Conservation (phyloP, 2,113 vertebrate genomes). For the Etheostoma spectabile region DNA sequence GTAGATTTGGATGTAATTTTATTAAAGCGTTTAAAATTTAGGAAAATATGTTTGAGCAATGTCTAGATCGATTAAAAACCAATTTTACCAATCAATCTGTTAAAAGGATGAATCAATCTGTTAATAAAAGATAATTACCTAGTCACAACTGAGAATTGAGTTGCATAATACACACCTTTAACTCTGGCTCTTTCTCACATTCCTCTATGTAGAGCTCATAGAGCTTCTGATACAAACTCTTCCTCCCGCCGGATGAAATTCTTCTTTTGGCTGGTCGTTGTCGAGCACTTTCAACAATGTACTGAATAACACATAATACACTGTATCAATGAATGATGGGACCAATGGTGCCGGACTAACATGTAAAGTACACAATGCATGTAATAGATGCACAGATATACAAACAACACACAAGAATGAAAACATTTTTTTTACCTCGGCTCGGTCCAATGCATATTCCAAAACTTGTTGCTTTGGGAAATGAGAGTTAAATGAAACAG, state of each 20-base stretch:
- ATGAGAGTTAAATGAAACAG: constrained; percentile 13
- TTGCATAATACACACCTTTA: constrained; percentile 89
- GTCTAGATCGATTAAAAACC: background rate
- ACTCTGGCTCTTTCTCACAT: constrained; percentile 98
- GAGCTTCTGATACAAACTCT: constrained; percentile 98
- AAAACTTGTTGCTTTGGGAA: constrained; percentile 93
- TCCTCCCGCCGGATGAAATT: constrained; percentile 92
- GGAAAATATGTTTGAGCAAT: no score
- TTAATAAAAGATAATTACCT: background rate
- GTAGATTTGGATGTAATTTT: background rate
- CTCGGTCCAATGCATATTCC: constrained; percentile 98
- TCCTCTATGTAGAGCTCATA: constrained; percentile 98
- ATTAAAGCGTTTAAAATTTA: background rate
- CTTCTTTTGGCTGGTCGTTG: constrained; percentile 96
- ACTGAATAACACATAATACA: constrained; percentile 82
- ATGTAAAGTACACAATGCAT: background rate
- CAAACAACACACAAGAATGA: background rate
- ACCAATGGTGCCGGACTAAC: background rate
- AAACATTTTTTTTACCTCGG: constrained; percentile 87
- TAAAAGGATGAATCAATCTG: background rate
- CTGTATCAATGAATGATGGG: background rate
- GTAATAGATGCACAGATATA: no score
- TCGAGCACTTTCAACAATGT: constrained; percentile 98
- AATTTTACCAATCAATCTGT: background rate
- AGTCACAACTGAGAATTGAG: constrained; percentile 9